Base-by-base conservation (phyloP, 2,888 invertebrate genomes). In the Leptinotarsa haldemani region DNA sequence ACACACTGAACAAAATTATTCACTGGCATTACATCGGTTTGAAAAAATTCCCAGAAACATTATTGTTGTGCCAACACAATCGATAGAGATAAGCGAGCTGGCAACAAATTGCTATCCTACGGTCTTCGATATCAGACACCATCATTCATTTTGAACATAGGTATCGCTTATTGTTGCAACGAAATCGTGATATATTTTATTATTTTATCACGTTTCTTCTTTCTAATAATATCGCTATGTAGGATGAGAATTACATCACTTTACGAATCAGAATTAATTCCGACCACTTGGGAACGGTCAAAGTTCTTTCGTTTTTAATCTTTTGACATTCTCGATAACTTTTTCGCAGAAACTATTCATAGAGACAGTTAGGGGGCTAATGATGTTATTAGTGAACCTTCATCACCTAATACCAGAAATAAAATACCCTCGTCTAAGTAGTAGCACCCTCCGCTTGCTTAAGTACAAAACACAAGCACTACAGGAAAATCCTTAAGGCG, bases 131-230 rank as follows among this genome's bases (percentile, higher is more conserved):
- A 13, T 13, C 61, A 30, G 30, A 61, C 61, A 25, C 40, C 15
- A 61, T n/a, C 9, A 61, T 61, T 61, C 61, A 61, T 30, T 61
- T 61, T 30, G 5, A 61, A 25, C 40, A 40, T 61, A 30, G 40
- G 7, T 61, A 61, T 61, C 40, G 22, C 40, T 58, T 20, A 58
- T 58, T 58, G 22, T 58, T 58, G 58, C 58, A 25, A 61, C 40
- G 61, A 61, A 61, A 61, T 30, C 61, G 61, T 61, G 61, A 61
- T 61, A 61, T 25, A 61, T 25, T 61, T 61, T n/a, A 61, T 40
- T 40, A 61, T 16, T 61, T 16, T 61, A 56, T 56, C 56, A 13
- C 12, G 22, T 56, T 56, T 22, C 22, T 7, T 52, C 18, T 52
- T 56, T 56, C 22, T 61, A 40, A 40, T 61, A 61, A 61, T 61